Conservation (phyloP, 2,888 invertebrate species). For the Stomorhina lunata region DNA sequence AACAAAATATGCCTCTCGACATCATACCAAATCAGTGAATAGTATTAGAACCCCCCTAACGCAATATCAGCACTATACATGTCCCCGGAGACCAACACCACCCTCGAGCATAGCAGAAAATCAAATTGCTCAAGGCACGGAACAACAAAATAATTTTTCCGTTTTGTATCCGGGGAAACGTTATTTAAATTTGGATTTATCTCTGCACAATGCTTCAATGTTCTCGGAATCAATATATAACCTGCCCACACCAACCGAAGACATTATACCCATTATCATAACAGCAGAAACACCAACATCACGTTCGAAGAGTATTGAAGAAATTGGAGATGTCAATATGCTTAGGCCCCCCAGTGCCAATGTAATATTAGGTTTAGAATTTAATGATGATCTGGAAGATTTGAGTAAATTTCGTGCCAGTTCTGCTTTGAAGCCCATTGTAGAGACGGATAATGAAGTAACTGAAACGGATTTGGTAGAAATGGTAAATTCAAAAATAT, state of each 20-base stretch:
- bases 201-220: conserved; percentile 28
- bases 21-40: conserved; percentile 56
- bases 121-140: background rate
- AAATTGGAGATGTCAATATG: conserved; percentile 24
- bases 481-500: background rate
- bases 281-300: conserved; percentile 32
- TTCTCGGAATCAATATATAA: conserved; percentile 55
- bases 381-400: background rate
- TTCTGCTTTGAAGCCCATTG: background rate
- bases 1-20: background rate
- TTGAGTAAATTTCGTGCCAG: background rate
- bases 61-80: conserved; percentile 49
- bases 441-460: background rate
- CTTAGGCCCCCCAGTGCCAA: background rate
- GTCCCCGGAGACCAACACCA: conserved; percentile 8
- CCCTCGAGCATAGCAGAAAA: conserved; percentile 2
- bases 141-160: background rate
- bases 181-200: conserved; percentile 53
- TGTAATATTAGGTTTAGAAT: background rate
- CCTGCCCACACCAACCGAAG: conserved; percentile 54
- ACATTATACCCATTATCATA: conserved; percentile 40
- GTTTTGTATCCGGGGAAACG: conserved; percentile 52
- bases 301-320: background rate
- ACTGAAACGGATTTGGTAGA: background rate
- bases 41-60: conserved; percentile 52